Percentiles rank a stretch among this genome's conserved stretches.
Conservation (phyloP, 1,140 invertebrate species). For the Argopecten irradians region DNA sequence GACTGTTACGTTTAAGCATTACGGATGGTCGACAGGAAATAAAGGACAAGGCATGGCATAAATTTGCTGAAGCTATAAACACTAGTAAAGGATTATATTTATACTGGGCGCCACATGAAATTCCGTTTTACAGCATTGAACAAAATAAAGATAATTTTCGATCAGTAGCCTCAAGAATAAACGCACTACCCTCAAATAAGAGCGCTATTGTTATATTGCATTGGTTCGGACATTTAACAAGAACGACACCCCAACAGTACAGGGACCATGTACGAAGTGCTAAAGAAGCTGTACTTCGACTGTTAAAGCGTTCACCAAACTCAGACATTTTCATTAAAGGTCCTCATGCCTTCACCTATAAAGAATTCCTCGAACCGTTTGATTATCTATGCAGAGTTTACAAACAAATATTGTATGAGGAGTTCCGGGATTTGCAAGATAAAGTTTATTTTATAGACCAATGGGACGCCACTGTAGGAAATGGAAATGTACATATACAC, state of each 20-base stretch:
- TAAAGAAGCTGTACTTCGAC: background rate
- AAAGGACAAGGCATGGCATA: constrained; percentile 3
- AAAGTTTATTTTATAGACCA: background rate
- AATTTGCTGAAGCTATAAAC: background rate
- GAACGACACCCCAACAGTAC: background rate
- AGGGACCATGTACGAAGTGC: constrained; percentile 23
- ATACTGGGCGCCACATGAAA: constrained; percentile 24
- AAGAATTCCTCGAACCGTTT: background rate
- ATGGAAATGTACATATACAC: background rate
- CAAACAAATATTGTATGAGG: constrained; percentile 27
- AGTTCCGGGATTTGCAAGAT: background rate
- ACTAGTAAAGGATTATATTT: background rate
- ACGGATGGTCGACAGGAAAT: background rate
- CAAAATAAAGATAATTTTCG: constrained; percentile 7
- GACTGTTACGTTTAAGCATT: background rate
- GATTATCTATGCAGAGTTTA: constrained; percentile 20
- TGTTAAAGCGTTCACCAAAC: background rate
- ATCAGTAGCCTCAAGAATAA: background rate
- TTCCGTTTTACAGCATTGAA: constrained; percentile 24
- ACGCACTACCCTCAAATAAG: background rate
- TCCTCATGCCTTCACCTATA: background rate
- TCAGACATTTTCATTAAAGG: constrained; percentile 34
- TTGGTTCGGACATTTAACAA: constrained; percentile 29
- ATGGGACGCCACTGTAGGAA: background rate
- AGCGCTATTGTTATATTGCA: constrained; percentile 30